Evolutionary conservation across 2,888 invertebrate species (phyloP), one percentile per base, ranked within the genome.

Genomic region (Drosophila aldrichi): DNA sequence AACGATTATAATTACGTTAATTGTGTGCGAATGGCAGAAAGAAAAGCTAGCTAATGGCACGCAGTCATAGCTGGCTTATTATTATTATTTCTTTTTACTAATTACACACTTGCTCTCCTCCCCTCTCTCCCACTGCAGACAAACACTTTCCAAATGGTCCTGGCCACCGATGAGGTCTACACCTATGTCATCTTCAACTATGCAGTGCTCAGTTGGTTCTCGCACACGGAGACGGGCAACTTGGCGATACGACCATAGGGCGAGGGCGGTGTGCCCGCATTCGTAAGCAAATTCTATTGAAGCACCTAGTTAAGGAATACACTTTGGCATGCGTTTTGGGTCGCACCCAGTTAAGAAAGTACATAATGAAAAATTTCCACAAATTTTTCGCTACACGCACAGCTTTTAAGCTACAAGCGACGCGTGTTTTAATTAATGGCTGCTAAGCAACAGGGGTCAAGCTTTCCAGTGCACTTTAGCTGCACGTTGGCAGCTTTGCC

Each of bases 111-210:
- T 20, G 14, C 40, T 10, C 34, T 40, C 7, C n/a, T 40, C 40
- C 20, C 10, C 6, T 16, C 14, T 7, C 12, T 14, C 7, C 3
- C 16, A n/a, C 20, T 66, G 8, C 93, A 97, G 96, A 97, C 98
- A 2, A 99, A 99, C 92, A 98, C 98, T 0, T 99, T 98, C 94
- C 99, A 99, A 95, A 94, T 97, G 94, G 95, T 98, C 4, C 92
- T 99, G 59, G 97, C 97, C 0, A 98, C 98, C 0, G 98, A 98
- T 91, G 98, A 98, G 94, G 97, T 97, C 4, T 96, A 96, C 90
- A 98, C 98, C 0, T 99, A 98, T 91, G 97, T 96, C 1, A 97
- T 99, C 61, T 98, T 97, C 93, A 99, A 99, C 94, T 99, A 99
- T 92, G 95, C 96, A 59, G 95, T 97, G 77, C 95, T 99, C 70